These are phyloP conservation scores for Folsomia candida DNA, from an alignment of 2,888 invertebrate genomes.

Conservation along the genomic window DNA sequence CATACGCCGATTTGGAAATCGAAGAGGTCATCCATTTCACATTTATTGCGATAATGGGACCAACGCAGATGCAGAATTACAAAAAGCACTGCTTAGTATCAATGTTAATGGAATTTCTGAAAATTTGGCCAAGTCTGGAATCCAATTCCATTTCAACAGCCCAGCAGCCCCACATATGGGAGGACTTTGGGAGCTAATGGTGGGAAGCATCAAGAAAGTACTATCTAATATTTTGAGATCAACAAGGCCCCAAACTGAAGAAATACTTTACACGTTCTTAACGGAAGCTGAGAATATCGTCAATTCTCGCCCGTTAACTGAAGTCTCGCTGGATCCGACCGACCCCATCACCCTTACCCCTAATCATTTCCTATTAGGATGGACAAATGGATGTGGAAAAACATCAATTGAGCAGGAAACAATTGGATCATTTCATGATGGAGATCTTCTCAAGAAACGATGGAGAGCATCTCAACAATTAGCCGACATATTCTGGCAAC, in stretches of 20 bases:
- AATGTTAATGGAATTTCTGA: not conserved
- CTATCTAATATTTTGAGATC: not conserved
- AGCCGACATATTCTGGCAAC: conserved; percentile 46
- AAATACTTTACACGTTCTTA: not conserved
- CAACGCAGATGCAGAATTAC: not conserved
- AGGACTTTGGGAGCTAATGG: not conserved
- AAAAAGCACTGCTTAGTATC: not conserved
- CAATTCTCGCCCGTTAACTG: not conserved
- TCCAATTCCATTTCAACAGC: conserved; percentile 6
- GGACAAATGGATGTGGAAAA: no score
- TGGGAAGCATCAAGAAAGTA: not conserved
- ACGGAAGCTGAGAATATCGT: not conserved
- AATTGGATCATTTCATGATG: not conserved
- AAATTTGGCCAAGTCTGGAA: not conserved
- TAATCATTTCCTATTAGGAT: conserved; percentile 5
- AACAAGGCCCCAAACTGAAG: not conserved
- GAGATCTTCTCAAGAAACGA: not conserved
- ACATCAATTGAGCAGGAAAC: not conserved
- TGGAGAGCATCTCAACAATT: conserved; percentile 39
- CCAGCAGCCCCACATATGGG: conserved; percentile 12
- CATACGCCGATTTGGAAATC: not conserved
- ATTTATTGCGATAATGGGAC: conserved; percentile 11
- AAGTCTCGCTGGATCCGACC: not conserved
- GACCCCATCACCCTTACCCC: conserved; percentile 2
- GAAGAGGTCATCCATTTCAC: not conserved